These are phyloP conservation scores for Bradypodion pumilum DNA, from an alignment of 2,797 vertebrate species.

Conservation along the genomic window DNA sequence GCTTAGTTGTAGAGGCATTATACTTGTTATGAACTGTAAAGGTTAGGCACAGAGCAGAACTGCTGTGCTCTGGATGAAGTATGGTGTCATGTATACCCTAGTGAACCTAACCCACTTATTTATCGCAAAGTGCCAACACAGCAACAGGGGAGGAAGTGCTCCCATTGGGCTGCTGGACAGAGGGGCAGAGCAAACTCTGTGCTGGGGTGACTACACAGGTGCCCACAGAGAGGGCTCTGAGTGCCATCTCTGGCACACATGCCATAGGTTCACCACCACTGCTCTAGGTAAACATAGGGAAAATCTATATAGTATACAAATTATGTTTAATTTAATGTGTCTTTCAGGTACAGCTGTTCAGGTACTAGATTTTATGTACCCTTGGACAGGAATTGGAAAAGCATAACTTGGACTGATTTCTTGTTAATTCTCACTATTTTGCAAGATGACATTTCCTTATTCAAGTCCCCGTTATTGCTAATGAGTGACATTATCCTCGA, in stretches of 20 bases:
- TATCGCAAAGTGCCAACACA: too few relatives aligned
- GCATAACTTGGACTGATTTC: not conserved
- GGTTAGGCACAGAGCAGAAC: slow-evolving; percentile 39
- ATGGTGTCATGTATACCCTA: slow-evolving; percentile 37
- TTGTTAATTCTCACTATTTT: not conserved
- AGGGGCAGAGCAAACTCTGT: too few relatives aligned
- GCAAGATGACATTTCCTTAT: slow-evolving; percentile 30
- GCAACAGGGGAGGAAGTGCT: too few relatives aligned
- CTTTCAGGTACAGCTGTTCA: slow-evolving; percentile 26
- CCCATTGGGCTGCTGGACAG: too few relatives aligned
- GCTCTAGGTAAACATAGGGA: too few relatives aligned
- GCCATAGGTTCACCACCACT: too few relatives aligned
- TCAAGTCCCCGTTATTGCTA: slow-evolving; percentile 14
- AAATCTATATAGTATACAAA: slow-evolving; percentile 20
- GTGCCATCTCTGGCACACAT: too few relatives aligned
- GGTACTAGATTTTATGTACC: slow-evolving; percentile 25
- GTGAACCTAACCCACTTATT: too few relatives aligned
- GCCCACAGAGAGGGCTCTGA: too few relatives aligned
- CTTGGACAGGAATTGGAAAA: slow-evolving; percentile 27
- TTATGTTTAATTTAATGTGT: slow-evolving; percentile 38
- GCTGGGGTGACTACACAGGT: too few relatives aligned
- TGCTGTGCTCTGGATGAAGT: slow-evolving; percentile 19
- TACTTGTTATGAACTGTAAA: slow-evolving; percentile 31
- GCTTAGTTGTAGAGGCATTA: slow-evolving; percentile 27
- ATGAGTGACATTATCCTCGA: not conserved